A percentile compares a stretch with the other conserved stretches of the same genome.
Conservation (phyloP, 1,140 invertebrate species). For the Diprion similis region DNA sequence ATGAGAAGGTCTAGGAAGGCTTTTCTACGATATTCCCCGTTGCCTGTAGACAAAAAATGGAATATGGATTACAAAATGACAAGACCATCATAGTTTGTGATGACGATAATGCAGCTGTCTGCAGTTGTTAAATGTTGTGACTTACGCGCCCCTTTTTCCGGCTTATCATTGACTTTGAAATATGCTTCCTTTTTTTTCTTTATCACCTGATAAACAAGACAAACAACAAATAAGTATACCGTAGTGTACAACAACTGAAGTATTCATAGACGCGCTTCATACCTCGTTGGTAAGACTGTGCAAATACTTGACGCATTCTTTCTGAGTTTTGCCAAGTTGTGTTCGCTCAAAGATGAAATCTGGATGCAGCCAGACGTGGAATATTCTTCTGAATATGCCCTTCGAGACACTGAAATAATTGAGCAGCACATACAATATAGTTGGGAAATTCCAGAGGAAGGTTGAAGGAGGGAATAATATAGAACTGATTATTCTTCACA, state of each 20-base stretch:
- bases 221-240: conserved; percentile 6
- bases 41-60: too few relatives aligned
- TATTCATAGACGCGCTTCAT: conserved; percentile 16
- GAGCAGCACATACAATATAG: conserved; percentile 4
- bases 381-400: conserved; percentile 56
- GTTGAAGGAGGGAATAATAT: not conserved
- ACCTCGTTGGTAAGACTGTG: conserved; percentile 68
- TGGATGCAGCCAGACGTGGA: conserved; percentile 64
- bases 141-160: not conserved
- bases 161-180: conserved; percentile 30
- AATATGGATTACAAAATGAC: too few relatives aligned
- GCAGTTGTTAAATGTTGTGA: too few relatives aligned
- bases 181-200: conserved; percentile 54
- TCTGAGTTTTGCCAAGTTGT: conserved; percentile 54
- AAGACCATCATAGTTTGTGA: too few relatives aligned
- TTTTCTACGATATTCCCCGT: conserved; percentile 35
- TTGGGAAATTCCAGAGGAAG: not conserved
- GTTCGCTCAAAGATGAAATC: conserved; percentile 63
- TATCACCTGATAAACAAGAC: conserved; percentile 50
- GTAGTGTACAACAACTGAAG: conserved; percentile 11
- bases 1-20: conserved; percentile 72
- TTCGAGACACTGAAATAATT: conserved; percentile 42
- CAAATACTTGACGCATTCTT: conserved; percentile 62
- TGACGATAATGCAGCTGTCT: too few relatives aligned
- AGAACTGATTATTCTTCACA: conserved; percentile 37